Conservation (phyloP, 1,140 invertebrate genomes). For the Zaprionus ghesquierei region DNA sequence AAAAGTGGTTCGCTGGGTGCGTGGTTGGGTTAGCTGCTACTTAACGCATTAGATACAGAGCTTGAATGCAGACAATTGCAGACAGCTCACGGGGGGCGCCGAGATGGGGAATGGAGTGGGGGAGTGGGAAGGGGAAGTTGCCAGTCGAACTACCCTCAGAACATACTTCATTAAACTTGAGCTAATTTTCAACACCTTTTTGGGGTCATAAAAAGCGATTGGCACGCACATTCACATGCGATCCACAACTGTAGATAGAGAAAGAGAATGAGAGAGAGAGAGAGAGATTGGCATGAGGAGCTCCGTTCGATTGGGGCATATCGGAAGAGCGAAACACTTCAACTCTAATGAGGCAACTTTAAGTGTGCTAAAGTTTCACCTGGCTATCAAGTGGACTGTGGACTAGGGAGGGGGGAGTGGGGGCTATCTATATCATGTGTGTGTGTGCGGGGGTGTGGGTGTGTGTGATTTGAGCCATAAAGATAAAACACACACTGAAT, state of each 20-base stretch:
- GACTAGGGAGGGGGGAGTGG: conserved; percentile 5
- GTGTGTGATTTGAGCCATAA: conserved; percentile 71
- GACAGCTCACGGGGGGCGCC: not conserved
- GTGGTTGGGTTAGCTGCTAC: conserved; percentile 57
- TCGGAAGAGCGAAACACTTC: conserved; percentile 41
- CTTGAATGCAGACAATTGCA: conserved; percentile 48
- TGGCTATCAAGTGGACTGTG: too few relatives aligned
- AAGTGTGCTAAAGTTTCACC: conserved; percentile 62
- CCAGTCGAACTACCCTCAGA: not conserved
- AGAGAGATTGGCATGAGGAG: conserved; percentile 14
- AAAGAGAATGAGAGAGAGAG: conserved; percentile 28
- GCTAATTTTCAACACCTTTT: conserved; percentile 70
- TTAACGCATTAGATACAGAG: conserved; percentile 56
- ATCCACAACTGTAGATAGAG: not conserved
- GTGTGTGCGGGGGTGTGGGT: conserved; percentile 20
- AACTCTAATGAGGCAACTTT: conserved; percentile 64
- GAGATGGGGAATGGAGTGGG: not conserved
- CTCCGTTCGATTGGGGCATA: conserved; percentile 11
- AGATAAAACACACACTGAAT: conserved; percentile 58
- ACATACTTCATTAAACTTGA: conserved; percentile 58
- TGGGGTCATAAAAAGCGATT: conserved; percentile 51
- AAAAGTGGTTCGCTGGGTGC: conserved; percentile 49
- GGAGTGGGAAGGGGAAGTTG: not conserved
- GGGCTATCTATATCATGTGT: conserved; percentile 32
- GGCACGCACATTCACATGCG: conserved; percentile 48